These are phyloP conservation scores for Karalla daura DNA, from an alignment of 2,797 vertebrate genomes.

Conservation along the genomic window DNA sequence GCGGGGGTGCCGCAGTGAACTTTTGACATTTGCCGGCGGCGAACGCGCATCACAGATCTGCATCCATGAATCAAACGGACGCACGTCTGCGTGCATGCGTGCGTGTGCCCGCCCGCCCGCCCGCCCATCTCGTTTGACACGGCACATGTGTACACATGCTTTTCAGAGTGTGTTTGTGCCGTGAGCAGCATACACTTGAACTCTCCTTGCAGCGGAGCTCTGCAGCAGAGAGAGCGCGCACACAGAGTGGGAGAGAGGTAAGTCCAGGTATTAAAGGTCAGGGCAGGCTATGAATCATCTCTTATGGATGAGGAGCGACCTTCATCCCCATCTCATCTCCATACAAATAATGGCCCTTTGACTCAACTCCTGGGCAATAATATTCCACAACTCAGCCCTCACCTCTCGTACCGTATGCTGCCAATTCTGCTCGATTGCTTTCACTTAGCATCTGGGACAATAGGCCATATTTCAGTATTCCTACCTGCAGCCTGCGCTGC, in stretches of 20 bases:
- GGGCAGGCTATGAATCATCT: slow-evolving; percentile 75
- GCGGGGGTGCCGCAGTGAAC: slow-evolving; percentile 76
- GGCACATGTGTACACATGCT: slow-evolving; percentile 5
- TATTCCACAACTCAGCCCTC: slow-evolving; percentile 62
- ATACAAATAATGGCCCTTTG: slow-evolving; percentile 68
- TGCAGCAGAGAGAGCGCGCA: slow-evolving; percentile 29
- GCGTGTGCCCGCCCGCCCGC: too few species aligned
- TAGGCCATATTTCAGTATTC: slow-evolving; percentile 65
- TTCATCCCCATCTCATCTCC: slow-evolving; percentile 76
- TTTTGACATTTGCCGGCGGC: slow-evolving; percentile 74
- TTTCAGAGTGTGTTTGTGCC: slow-evolving; percentile 1
- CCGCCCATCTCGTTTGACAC: slow-evolving; percentile 1
- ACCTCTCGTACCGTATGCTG: slow-evolving; percentile 42
- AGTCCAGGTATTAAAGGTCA: slow-evolving; percentile 77
- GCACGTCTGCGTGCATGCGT: neutral
- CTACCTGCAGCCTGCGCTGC: slow-evolving; percentile 31
- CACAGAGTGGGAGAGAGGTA: slow-evolving; percentile 22
- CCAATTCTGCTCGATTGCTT: slow-evolving; percentile 59
- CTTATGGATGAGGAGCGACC: slow-evolving; percentile 77
- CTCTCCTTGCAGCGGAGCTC: slow-evolving; percentile 54
- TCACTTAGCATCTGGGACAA: slow-evolving; percentile 65
- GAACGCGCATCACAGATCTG: slow-evolving; percentile 44
- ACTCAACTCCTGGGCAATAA: slow-evolving; percentile 59
- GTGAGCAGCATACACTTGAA: slow-evolving; percentile 54
- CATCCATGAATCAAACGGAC: slow-evolving; percentile 6